These are phyloP conservation scores for Acleris holmiana DNA, from an alignment of 2,888 invertebrate genomes.

Conservation along the genomic window DNA sequence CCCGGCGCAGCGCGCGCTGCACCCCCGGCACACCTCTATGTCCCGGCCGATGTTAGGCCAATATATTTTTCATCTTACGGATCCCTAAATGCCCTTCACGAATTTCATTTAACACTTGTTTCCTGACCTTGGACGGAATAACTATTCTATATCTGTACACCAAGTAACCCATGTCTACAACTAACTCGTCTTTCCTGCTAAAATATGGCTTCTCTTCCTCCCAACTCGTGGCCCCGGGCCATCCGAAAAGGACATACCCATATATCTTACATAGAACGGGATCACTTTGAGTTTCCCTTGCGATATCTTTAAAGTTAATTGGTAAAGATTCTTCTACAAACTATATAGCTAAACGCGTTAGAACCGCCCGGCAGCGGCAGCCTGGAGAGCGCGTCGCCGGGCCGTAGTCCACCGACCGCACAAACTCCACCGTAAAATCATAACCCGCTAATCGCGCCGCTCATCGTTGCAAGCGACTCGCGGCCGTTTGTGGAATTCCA, in stretches of 20 bases:
- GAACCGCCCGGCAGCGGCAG: not conserved
- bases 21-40: no score
- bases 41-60: no score
- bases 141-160: slow-evolving; percentile 38
- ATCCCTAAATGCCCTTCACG: slow-evolving; percentile 19
- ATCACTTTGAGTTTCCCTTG: slow-evolving; percentile 1
- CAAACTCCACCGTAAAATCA: slow-evolving; percentile 4
- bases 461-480: slow-evolving; percentile 6
- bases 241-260: slow-evolving; percentile 35
- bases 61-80: slow-evolving; percentile 13
- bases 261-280: not conserved
- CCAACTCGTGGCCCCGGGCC: slow-evolving; percentile 30
- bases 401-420: slow-evolving; percentile 15
- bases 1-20: not conserved
- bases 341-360: not conserved
- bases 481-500: no score
- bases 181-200: slow-evolving; percentile 26
- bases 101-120: slow-evolving; percentile 12
- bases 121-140: slow-evolving; percentile 19
- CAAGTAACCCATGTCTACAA: slow-evolving; percentile 35
- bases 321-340: slow-evolving; percentile 8
- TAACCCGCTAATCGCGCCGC: slow-evolving; percentile 12
- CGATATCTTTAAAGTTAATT: not conserved
- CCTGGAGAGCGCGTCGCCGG: slow-evolving; percentile 13
- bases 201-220: slow-evolving; percentile 36